Evolutionary conservation across 2,888 invertebrate species (phyloP), one percentile per base, ranked within the genome.

Genomic region (Deilephila porcellus): DNA sequence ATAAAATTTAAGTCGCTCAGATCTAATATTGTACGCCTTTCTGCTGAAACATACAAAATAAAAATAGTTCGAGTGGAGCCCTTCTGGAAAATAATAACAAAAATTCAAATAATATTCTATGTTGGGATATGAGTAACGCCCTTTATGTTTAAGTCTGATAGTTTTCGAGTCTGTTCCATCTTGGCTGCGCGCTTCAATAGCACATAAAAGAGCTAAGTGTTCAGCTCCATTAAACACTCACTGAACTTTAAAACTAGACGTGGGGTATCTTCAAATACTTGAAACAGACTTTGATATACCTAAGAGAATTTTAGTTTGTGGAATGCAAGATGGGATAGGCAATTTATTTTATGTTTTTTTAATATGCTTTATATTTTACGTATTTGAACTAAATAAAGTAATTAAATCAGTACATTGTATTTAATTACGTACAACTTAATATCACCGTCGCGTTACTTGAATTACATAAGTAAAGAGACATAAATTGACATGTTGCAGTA

Each of bases 151-250:
- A 56, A 56, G n/a, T n/a, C 4, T n/a, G 56, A 56, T 56, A 56
- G n/a, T 56, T 56, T 56, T 56, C 53, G 19, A 56, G 53, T 56
- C 19, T 19, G 53, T 56, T 56, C 53, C 19, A 56, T 56, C 53
- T 56, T 17, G 53, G 19, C 19, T 56, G 56, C 5, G 56, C 56
- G n/a, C 56, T 56, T n/a, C 56, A 19, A 19, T 56, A 56, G 56
- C 56, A 56, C 56, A 56, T 56, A 56, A 56, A 56, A 56, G 56
- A n/a, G 19, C n/a, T n/a, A 56, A 56, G 56, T 56, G 56, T 56
- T 56, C 56, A 56, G 56, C 56, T 56, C 56, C 56, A 56, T 56
- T 56, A 56, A 56, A 56, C 56, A 56, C 56, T 56, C 56, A 56
- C 56, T 56, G 56, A 56, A 56, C 56, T 56, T 56, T 56, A 56